phyloP scores from a whole-genome alignment of 2,113 vertebrate genomes.

The Tilapia sparmanii region DNA sequence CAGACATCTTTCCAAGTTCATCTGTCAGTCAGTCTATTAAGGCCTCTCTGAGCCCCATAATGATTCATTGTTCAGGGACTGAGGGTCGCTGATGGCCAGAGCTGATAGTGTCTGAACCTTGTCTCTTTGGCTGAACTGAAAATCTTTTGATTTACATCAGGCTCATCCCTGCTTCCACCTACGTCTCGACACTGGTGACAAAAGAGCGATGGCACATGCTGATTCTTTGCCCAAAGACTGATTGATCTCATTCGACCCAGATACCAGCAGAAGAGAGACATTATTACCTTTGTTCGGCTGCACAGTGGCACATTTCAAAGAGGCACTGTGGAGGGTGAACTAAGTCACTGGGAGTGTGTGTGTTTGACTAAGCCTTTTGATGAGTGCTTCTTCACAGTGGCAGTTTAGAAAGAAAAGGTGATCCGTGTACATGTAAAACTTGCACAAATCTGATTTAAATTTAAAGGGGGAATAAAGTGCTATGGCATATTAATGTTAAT shows the following conservation, averaged over 20 bases:
- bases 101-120: slow-evolving; percentile 59
- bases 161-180: slow-evolving; percentile 42
- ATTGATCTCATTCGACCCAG: slow-evolving; percentile 64
- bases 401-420: slow-evolving; percentile 41
- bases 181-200: slow-evolving; percentile 49
- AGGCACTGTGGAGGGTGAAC: slow-evolving; percentile 15
- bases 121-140: slow-evolving; percentile 43
- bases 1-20: slow-evolving; percentile 38
- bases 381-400: slow-evolving; percentile 31
- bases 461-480: slow-evolving; percentile 12
- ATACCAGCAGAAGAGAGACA: slow-evolving; percentile 42
- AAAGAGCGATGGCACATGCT: slow-evolving; percentile 54
- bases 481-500: slow-evolving; percentile 29
- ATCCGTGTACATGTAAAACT: slow-evolving; percentile 30
- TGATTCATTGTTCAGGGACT: slow-evolving; percentile 66
- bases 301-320: slow-evolving; percentile 57
- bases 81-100: slow-evolving; percentile 63
- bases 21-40: slow-evolving; percentile 69
- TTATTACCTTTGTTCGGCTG: slow-evolving; percentile 57
- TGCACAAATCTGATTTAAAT: slow-evolving; percentile 28
- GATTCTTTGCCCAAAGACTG: slow-evolving; percentile 52
- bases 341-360: slow-evolving; percentile 12
- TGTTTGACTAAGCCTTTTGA: slow-evolving; percentile 28
- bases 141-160: slow-evolving; percentile 66
- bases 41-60: slow-evolving; percentile 55